These are phyloP conservation scores for Ciconia stormi DNA, from an alignment of 2,113 vertebrate species.

Conservation along the genomic window DNA sequence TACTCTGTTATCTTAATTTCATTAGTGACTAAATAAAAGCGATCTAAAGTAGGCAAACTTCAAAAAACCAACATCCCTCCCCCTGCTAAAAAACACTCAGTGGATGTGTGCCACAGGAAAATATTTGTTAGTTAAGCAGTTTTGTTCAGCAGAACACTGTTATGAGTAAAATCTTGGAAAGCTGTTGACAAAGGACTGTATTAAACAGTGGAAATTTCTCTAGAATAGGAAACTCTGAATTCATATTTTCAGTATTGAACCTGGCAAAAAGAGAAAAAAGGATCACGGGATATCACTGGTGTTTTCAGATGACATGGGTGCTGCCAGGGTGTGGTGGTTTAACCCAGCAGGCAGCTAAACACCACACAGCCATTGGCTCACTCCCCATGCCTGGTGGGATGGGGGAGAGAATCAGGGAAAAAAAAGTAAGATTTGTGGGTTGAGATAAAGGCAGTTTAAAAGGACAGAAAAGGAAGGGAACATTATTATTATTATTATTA, in stretches of 20 bases:
- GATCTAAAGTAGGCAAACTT: not conserved
- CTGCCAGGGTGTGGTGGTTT: not conserved
- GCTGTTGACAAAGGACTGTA: not conserved
- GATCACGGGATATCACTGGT: not conserved
- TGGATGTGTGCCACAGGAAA: not conserved
- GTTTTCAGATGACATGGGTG: not conserved
- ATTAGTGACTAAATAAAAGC: not conserved
- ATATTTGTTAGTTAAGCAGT: not conserved
- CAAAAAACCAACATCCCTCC: accelerated
- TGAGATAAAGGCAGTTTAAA: too few species aligned
- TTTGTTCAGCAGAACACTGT: not conserved
- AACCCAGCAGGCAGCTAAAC: too few species aligned
- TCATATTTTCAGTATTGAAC: not conserved
- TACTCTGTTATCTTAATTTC: not conserved
- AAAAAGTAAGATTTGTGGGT: too few species aligned
- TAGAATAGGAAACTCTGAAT: not conserved
- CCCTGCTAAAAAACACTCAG: not conserved
- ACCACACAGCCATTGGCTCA: too few species aligned
- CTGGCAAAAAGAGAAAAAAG: not conserved
- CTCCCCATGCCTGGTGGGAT: too few species aligned
- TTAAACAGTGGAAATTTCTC: not conserved
- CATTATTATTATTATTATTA: too few species aligned
- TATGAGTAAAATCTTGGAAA: not conserved
- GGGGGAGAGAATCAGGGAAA: too few species aligned
- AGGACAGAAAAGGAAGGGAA: too few species aligned